phyloP scores from a whole-genome alignment of 1,140 invertebrate species.

The Drosophila azteca region DNA sequence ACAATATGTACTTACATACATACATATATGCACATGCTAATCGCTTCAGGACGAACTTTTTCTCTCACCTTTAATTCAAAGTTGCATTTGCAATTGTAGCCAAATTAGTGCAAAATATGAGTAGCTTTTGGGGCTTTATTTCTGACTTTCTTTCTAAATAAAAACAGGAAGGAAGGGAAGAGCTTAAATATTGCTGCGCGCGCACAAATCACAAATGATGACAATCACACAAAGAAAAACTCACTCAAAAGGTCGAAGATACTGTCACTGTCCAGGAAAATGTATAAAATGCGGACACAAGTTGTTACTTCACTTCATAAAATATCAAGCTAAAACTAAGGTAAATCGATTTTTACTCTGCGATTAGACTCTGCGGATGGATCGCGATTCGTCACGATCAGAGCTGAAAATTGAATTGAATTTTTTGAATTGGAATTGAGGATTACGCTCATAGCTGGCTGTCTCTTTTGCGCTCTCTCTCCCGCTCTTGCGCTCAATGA shows the following conservation, averaged over 20 bases:
- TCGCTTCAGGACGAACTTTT: too few species aligned
- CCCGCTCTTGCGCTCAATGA: too few species aligned
- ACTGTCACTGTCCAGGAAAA: conserved; percentile 26
- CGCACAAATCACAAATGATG: conserved; percentile 7
- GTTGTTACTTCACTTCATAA: conserved; percentile 3
- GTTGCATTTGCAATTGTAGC: neutral
- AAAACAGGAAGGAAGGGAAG: conserved; percentile 15
- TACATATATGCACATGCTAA: neutral
- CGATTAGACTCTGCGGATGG: conserved; percentile 16
- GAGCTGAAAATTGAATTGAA: conserved; percentile 17
- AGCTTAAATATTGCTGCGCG: conserved; percentile 24
- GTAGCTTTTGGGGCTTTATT: conserved; percentile 14
- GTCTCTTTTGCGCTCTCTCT: too few species aligned
- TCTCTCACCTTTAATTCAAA: too few species aligned
- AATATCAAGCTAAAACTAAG: neutral
- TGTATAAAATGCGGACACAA: neutral
- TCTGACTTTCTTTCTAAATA: conserved; percentile 18
- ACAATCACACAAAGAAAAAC: conserved; percentile 11
- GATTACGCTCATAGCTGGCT: too few species aligned
- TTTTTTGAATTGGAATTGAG: too few species aligned
- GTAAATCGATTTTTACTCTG: conserved; percentile 10
- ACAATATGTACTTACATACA: neutral
- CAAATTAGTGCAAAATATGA: neutral
- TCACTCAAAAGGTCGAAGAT: conserved; percentile 28
- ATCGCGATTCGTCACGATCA: conserved; percentile 34